Evolutionary conservation across 1,140 invertebrate genomes (phyloP).

Genomic region (Dinothrombium tinctorium): DNA sequence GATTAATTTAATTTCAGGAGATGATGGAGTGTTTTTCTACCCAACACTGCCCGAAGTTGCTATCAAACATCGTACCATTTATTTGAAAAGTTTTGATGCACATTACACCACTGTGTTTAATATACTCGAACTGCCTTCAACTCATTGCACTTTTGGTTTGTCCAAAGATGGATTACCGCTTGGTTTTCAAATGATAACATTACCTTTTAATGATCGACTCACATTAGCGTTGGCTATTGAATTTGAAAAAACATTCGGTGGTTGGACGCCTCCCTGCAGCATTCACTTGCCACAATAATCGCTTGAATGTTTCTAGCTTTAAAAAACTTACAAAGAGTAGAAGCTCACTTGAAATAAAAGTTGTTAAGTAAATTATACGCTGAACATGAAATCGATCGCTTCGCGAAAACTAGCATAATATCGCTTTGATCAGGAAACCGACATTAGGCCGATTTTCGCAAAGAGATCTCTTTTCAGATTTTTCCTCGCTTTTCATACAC

Average conservation of each 20-base stretch:
- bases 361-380: no score
- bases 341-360: no score
- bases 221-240: slow-evolving; percentile 17
- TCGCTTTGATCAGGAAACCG: no score
- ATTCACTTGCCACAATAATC: no score
- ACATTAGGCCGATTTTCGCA: no score
- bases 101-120: slow-evolving; percentile 37
- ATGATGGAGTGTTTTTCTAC: slow-evolving; percentile 36
- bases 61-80: slow-evolving; percentile 52
- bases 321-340: no score
- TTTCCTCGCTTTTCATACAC: no score
- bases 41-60: slow-evolving; percentile 44
- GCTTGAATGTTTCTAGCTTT: no score
- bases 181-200: slow-evolving; percentile 8
- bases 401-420: no score
- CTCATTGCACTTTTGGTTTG: slow-evolving; percentile 21
- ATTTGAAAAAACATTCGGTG: slow-evolving; percentile 17
- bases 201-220: slow-evolving; percentile 15
- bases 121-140: slow-evolving; percentile 23
- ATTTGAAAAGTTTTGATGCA: slow-evolving; percentile 58
- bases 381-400: no score
- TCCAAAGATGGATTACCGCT: slow-evolving; percentile 5
- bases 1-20: no score
- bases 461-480: no score
- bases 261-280: slow-evolving; percentile 14